Evolutionary conservation across 1,140 invertebrate genomes (phyloP).

Genomic region (Papilio machaon): DNA sequence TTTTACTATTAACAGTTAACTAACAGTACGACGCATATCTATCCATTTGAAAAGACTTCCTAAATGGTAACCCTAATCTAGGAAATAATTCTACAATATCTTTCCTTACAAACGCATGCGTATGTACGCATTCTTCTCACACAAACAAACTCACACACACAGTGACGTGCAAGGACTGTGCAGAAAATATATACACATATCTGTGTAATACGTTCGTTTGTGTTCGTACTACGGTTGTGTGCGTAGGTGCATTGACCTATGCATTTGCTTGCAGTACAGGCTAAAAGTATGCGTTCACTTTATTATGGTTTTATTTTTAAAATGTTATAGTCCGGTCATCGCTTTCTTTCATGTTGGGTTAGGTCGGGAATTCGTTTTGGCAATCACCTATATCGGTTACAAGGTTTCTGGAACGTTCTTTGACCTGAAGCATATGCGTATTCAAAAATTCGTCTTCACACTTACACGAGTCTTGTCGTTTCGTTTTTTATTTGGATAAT

Average conservation of each 20-base stretch:
- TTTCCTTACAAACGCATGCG: slow-evolving; percentile 68
- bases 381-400: slow-evolving; percentile 47
- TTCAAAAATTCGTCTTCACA: background rate
- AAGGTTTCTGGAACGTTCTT: slow-evolving; percentile 38
- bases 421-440: background rate
- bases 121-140: slow-evolving; percentile 78
- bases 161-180: slow-evolving; percentile 53
- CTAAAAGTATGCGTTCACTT: slow-evolving; percentile 81
- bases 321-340: slow-evolving; percentile 70
- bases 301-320: slow-evolving; percentile 82
- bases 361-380: slow-evolving; percentile 68
- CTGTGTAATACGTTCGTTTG: slow-evolving; percentile 52
- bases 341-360: slow-evolving; percentile 68
- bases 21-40: background rate
- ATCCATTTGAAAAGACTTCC: slow-evolving; percentile 21
- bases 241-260: slow-evolving; percentile 78
- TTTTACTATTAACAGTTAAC: too few relatives aligned
- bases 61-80: slow-evolving; percentile 55
- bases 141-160: slow-evolving; percentile 79
- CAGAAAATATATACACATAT: slow-evolving; percentile 49
- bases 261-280: slow-evolving; percentile 78
- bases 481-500: background rate
- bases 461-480: background rate
- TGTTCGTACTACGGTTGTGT: slow-evolving; percentile 67
- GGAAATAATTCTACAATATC: slow-evolving; percentile 81